phyloP scores from a whole-genome alignment of 2,113 vertebrate genomes.

The Urocitellus parryii region DNA sequence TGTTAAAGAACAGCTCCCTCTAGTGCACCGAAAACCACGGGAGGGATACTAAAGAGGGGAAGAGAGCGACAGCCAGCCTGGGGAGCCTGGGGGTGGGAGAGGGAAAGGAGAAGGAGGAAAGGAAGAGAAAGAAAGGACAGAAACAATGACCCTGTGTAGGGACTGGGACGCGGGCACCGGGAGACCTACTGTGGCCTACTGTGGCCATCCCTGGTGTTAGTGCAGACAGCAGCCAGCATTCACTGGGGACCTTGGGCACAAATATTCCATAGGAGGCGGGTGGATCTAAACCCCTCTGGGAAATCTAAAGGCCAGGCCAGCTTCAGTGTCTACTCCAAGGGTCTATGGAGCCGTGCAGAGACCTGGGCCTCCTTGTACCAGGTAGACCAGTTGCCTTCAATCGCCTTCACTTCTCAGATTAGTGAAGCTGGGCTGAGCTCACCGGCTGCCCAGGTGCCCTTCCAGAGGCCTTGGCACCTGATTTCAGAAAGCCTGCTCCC shows the following conservation, averaged over 20 bases:
- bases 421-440: not conserved
- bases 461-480: not conserved
- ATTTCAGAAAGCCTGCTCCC: not conserved
- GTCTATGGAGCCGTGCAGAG: rapidly evolving
- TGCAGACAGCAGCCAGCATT: not conserved
- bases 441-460: not conserved
- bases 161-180: too few relatives aligned
- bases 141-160: not conserved
- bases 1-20: constrained; percentile 54
- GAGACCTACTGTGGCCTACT: not conserved
- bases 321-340: not conserved
- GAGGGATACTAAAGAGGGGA: not conserved
- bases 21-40: not conserved
- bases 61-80: not conserved
- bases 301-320: not conserved
- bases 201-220: rapidly evolving
- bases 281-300: not conserved
- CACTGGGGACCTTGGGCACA: too few relatives aligned
- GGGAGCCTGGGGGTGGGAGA: rapidly evolving
- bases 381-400: not conserved
- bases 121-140: not conserved
- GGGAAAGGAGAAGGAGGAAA: not conserved
- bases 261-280: too few relatives aligned
- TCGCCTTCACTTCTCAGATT: not conserved
- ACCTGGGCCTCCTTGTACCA: too few relatives aligned